phyloP scores from a whole-genome alignment of 2,797 vertebrate genomes.

The Myotis findleyi region DNA sequence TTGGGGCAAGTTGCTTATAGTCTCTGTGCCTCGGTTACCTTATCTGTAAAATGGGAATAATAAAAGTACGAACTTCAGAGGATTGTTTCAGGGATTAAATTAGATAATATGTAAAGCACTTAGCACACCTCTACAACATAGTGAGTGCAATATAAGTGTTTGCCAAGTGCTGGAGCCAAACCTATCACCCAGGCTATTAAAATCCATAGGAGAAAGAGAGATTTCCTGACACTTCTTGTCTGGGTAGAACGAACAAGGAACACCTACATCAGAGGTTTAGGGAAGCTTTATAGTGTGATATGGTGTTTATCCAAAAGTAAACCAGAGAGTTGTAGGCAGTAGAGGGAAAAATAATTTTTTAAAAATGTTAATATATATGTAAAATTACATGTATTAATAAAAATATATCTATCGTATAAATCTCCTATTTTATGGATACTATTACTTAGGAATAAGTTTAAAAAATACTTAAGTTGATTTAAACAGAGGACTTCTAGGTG shows the following conservation, averaged over 20 bases:
- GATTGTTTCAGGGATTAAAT: neutral
- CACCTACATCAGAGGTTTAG: neutral
- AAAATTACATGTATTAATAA: neutral
- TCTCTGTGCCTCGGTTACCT: neutral
- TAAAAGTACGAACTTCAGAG: neutral
- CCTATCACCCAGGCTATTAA: neutral
- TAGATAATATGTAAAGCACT: neutral
- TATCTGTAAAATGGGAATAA: neutral
- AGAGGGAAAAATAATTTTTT: neutral
- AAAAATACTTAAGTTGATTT: neutral
- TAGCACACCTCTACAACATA: neutral
- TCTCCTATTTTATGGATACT: neutral
- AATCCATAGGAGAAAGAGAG: neutral
- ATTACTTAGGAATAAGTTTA: neutral
- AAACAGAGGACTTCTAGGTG: neutral
- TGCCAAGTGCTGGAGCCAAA: neutral
- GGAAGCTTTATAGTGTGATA: neutral
- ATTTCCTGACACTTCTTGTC: neutral
- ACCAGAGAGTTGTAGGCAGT: neutral
- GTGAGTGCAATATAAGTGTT: neutral
- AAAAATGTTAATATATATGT: neutral
- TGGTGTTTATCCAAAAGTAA: neutral
- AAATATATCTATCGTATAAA: neutral
- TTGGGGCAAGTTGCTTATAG: neutral
- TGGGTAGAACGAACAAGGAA: neutral